These are phyloP conservation scores for Smittia aterrima DNA, from an alignment of 2,888 invertebrate species.

Conservation along the genomic window DNA sequence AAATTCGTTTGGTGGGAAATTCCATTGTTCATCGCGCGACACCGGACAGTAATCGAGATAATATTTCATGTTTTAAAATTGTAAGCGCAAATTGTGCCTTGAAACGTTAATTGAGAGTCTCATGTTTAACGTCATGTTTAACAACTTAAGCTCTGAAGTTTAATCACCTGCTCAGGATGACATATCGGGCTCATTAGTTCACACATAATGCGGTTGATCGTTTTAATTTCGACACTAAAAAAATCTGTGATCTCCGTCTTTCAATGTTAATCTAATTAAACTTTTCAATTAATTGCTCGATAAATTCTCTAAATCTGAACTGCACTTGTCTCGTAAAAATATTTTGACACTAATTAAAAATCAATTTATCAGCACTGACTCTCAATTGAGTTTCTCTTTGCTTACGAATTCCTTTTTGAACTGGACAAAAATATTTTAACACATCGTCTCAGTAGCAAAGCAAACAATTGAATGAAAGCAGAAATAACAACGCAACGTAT, in stretches of 20 bases:
- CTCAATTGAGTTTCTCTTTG: background rate
- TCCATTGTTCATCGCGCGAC: too few species aligned
- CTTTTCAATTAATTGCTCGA: constrained; percentile 10
- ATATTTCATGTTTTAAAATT: too few species aligned
- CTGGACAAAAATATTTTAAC: background rate
- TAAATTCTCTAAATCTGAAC: background rate
- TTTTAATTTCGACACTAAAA: background rate
- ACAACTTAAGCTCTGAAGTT: background rate
- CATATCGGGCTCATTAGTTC: constrained; percentile 44
- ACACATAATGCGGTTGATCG: constrained; percentile 43
- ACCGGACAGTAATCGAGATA: too few species aligned
- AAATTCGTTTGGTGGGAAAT: too few species aligned
- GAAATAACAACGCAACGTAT: background rate
- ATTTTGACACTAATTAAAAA: background rate
- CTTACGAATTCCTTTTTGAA: background rate
- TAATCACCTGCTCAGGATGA: constrained; percentile 24
- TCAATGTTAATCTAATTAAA: background rate
- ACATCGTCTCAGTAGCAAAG: background rate
- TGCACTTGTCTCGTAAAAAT: background rate
- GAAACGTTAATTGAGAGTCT: background rate
- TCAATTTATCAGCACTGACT: background rate
- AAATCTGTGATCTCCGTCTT: background rate
- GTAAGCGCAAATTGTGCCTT: background rate
- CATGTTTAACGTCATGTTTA: constrained; percentile 31
- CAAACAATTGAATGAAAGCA: constrained; percentile 5